Conservation (phyloP, 1,140 invertebrate genomes). For the Papilio xuthus region DNA sequence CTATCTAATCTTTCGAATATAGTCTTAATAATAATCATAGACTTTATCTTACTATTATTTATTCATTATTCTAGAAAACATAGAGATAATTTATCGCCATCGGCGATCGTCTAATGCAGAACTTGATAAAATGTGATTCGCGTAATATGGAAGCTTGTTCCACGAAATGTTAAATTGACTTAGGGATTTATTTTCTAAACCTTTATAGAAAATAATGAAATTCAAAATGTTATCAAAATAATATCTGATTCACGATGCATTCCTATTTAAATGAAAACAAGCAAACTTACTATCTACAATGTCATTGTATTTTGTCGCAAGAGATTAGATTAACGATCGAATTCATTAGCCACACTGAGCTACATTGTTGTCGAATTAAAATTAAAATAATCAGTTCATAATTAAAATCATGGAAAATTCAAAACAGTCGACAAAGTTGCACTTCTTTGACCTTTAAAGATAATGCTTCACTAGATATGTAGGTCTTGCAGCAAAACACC, state of each 20-base stretch:
- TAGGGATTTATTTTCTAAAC: too few species aligned
- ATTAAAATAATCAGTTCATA: background rate
- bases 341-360: background rate
- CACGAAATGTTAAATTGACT: too few species aligned
- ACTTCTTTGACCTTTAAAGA: conserved; percentile 7
- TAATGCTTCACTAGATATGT: background rate
- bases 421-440: background rate
- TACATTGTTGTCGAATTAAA: background rate
- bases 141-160: too few species aligned
- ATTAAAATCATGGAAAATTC: background rate
- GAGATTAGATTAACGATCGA: background rate
- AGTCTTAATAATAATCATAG: too few species aligned
- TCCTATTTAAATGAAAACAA: background rate
- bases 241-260: background rate
- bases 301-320: background rate
- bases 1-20: too few species aligned
- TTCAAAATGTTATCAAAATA: background rate
- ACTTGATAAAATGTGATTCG: too few species aligned
- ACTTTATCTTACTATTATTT: too few species aligned
- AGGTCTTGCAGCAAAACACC: background rate
- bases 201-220: too few species aligned
- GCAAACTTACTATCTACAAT: background rate
- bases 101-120: too few species aligned
- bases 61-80: too few species aligned
- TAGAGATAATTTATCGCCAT: too few species aligned